Conservation (phyloP, 2,888 invertebrate species). For the Eupithecia subfuscata region DNA sequence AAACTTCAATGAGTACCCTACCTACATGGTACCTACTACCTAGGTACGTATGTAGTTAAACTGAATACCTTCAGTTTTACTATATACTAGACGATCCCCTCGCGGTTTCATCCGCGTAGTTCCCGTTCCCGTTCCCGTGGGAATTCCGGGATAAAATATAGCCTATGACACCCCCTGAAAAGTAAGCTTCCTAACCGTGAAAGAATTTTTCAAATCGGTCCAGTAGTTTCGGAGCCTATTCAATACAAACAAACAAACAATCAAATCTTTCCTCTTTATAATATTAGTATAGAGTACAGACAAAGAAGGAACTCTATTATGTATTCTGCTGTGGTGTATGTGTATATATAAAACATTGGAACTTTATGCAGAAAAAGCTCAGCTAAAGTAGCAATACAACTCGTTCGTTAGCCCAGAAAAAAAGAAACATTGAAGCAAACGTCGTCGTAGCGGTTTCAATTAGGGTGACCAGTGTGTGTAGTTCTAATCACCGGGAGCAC, state of each 20-base stretch:
- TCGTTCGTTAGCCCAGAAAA: slow-evolving; percentile 58
- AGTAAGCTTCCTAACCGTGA: too few relatives aligned
- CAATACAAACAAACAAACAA: too few relatives aligned
- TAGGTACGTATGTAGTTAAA: neutral
- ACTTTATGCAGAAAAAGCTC: slow-evolving; percentile 4
- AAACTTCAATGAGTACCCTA: neutral
- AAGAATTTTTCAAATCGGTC: too few relatives aligned
- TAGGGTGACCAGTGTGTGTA: slow-evolving; percentile 54
- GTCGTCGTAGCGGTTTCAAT: slow-evolving; percentile 69
- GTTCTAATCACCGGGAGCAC: slow-evolving; percentile 59
- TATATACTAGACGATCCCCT: too few relatives aligned
- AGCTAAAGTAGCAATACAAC: slow-evolving; percentile 18
- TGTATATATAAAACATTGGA: neutral
- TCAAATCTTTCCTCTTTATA: too few relatives aligned
- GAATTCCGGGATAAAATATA: too few relatives aligned
- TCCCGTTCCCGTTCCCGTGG: too few relatives aligned
- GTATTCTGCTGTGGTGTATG: neutral
- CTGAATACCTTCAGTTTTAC: neutral
- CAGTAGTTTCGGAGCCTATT: too few relatives aligned
- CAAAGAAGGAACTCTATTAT: neutral
- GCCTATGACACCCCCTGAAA: too few relatives aligned
- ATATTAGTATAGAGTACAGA: too few relatives aligned
- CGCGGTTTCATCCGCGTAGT: too few relatives aligned
- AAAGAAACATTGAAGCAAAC: slow-evolving; percentile 54
- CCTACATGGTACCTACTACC: neutral